Evolutionary conservation across 2,797 vertebrate species (phyloP), one percentile per base, ranked within the genome.

Genomic region (Gymnothorax reevesii): DNA sequence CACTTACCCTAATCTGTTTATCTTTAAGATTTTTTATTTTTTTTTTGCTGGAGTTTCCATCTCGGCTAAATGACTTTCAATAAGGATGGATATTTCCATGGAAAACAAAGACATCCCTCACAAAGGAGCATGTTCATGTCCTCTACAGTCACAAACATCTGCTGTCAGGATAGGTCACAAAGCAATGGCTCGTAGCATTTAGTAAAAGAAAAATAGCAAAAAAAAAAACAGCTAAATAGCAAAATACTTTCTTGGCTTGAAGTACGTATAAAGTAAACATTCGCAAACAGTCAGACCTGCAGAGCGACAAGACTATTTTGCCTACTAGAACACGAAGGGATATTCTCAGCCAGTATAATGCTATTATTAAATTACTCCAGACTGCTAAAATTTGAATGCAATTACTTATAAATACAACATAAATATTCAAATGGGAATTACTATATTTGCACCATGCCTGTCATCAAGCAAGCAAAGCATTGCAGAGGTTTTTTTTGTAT

Each of bases 151-250:
- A 89, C 69, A 89, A 85, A 90, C 57, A 0, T 88, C 69, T 57
- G 91, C 94, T 95, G 92, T 94, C 91, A 92, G 94, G 94, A 94
- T 55, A 0, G 84, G 91, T 87, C 82, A 86, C 87, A 91, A 90
- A 92, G 90, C 25, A 82, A 54, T 82, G 80, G 80, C 54, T 25
- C 54, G 27, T 79, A 54, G 75, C 49, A 42, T 52, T 79, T 82
- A 82, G n/a, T 57, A 82, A 27, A 55, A 57, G 80, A 54, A 71
- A 69, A n/a, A n/a, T n/a, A n/a, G n/a, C n/a, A n/a, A n/a, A n/a
- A n/a, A n/a, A n/a, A n/a, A n/a, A n/a, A n/a, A n/a, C n/a, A n/a
- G n/a, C n/a, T n/a, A n/a, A n/a, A n/a, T n/a, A n/a, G 83, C 49
- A 13, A 8, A 15, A 22, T 10, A 52, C 22, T 84, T 84, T 64